Evolutionary conservation across 2,888 invertebrate genomes (phyloP).

Genomic region (Orchesellides sinensis): DNA sequence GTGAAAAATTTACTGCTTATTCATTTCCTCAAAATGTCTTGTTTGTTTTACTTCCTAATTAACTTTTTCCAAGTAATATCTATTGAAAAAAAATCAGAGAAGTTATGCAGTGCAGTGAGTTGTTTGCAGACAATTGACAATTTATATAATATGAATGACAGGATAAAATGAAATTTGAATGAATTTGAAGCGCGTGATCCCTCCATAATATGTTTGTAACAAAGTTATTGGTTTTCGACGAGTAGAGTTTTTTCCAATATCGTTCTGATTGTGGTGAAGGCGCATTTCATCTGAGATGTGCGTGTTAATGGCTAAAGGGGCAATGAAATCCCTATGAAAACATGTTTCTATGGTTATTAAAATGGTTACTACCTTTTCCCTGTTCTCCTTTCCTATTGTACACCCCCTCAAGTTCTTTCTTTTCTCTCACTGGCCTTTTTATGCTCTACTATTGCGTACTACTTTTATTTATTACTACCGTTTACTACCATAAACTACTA

Average conservation of each 20-base stretch:
- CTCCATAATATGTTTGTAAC: slow-evolving; percentile 26
- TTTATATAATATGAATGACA: slow-evolving; percentile 1
- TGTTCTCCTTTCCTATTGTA: slow-evolving; percentile 77
- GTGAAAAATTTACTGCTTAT: slow-evolving; percentile 25
- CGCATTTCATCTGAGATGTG: slow-evolving; percentile 66
- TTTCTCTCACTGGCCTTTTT: slow-evolving; percentile 65
- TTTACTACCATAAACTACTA: slow-evolving; percentile 48
- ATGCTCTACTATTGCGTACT: slow-evolving; percentile 62
- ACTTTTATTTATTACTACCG: slow-evolving; percentile 62
- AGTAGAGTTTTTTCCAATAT: slow-evolving; percentile 41
- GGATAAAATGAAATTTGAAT: not conserved
- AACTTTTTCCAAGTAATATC: too few relatives aligned
- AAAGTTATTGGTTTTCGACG: slow-evolving; percentile 26
- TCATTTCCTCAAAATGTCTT: not conserved
- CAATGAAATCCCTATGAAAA: slow-evolving; percentile 68
- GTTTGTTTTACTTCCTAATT: too few relatives aligned
- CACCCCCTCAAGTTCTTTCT: slow-evolving; percentile 61
- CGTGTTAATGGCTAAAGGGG: slow-evolving; percentile 67
- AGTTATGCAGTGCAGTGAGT: slow-evolving; percentile 18
- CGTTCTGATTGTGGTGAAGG: slow-evolving; percentile 51
- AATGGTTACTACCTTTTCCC: slow-evolving; percentile 54
- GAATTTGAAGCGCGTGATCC: slow-evolving; percentile 57
- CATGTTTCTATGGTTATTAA: slow-evolving; percentile 63
- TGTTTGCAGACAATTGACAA: slow-evolving; percentile 21
- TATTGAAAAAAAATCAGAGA: too few relatives aligned